A percentile compares a stretch with the other conserved stretches of the same genome.
Conservation (phyloP, 2,888 invertebrate genomes). For the Scaptomyza polygonia region DNA sequence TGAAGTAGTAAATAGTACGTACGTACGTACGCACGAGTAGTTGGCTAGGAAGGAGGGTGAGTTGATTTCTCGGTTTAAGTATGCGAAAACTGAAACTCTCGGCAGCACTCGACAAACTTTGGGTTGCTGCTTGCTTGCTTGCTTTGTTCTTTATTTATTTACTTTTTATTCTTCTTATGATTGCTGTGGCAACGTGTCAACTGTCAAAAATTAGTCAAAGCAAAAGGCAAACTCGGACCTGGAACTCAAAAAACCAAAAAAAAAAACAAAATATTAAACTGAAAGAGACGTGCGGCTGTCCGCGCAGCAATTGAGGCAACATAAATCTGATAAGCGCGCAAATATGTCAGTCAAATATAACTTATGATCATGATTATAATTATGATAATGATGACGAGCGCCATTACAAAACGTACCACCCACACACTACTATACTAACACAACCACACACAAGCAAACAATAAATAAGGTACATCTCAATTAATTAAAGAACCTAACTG, state of each 20-base stretch:
- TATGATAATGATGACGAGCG: conserved; percentile 40
- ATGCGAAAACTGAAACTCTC: neutral
- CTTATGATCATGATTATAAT: conserved; percentile 5
- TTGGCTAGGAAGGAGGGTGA: conserved; percentile 46
- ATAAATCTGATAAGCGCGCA: conserved; percentile 77
- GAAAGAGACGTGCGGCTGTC: conserved; percentile 58
- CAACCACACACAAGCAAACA: conserved; percentile 3
- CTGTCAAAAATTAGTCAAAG: conserved; percentile 78
- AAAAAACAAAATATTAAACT: neutral
- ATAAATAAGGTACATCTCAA: neutral
- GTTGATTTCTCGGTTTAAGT: conserved; percentile 20
- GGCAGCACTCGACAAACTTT: conserved; percentile 4
- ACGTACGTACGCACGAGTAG: neutral
- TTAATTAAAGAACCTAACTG: neutral
- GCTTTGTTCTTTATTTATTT: conserved; percentile 19
- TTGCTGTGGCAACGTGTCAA: conserved; percentile 73
- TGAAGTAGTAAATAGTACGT: conserved; percentile 77
- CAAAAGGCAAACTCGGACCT: conserved; percentile 38
- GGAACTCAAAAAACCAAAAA: no score
- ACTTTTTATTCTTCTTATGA: conserved; percentile 2
- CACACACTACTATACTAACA: conserved; percentile 5
- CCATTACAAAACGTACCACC: conserved; percentile 32
- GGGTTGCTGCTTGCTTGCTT: no score
- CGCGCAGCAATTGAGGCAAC: conserved; percentile 63
- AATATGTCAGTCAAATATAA: conserved; percentile 62